Evolutionary conservation across 2,113 vertebrate species (phyloP).

Genomic region (Hippoglossus stenolepis): DNA sequence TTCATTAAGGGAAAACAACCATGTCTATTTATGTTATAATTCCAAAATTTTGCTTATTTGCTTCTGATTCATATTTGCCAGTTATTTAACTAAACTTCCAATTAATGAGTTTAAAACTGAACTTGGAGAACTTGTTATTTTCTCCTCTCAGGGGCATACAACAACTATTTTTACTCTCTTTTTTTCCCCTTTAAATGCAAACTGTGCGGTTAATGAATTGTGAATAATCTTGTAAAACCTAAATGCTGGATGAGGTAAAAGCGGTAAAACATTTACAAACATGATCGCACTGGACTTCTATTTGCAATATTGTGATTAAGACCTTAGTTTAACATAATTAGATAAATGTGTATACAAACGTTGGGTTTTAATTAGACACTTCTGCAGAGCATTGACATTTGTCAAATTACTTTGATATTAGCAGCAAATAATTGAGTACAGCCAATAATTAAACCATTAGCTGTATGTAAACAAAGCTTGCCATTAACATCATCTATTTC

Average conservation of each 20-base stretch:
- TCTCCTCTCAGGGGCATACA: too few relatives aligned
- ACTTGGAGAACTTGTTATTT: background rate
- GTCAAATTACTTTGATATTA: constrained; percentile 54
- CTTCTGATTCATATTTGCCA: background rate
- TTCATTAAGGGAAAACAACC: too few relatives aligned
- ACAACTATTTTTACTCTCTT: background rate
- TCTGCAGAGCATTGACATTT: constrained; percentile 29
- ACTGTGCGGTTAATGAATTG: background rate
- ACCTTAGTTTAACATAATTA: constrained; percentile 19
- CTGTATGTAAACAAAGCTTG: constrained; percentile 47
- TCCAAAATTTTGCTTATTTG: too few relatives aligned
- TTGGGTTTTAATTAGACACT: constrained; percentile 47
- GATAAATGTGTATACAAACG: constrained; percentile 24
- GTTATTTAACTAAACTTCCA: background rate
- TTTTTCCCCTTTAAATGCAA: background rate
- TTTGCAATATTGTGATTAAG: constrained; percentile 13
- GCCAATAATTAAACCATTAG: constrained; percentile 38
- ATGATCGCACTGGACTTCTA: background rate
- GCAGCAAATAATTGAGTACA: constrained; percentile 44
- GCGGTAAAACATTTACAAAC: background rate
- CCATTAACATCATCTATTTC: constrained; percentile 20
- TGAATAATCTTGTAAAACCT: background rate
- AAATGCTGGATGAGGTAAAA: background rate
- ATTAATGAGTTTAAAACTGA: background rate
- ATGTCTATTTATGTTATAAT: too few relatives aligned